These are phyloP conservation scores for Peromyscus eremicus DNA, from an alignment of 2,797 vertebrate genomes.

Conservation along the genomic window DNA sequence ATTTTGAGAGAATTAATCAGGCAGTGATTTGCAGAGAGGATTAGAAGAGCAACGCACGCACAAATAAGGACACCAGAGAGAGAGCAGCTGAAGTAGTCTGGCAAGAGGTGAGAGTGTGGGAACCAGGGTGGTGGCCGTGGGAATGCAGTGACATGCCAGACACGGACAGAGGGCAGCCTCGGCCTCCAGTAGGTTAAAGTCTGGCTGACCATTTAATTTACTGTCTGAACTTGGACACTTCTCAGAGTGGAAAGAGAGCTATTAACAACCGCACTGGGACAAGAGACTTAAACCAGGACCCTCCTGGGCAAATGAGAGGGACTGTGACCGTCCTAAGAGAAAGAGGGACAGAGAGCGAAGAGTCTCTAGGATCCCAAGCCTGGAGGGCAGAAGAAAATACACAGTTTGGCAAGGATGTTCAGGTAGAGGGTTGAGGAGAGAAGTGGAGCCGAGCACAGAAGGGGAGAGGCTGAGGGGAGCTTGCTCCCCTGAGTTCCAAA, in stretches of 20 bases:
- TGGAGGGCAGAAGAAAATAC: neutral
- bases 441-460: neutral
- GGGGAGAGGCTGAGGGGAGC: neutral
- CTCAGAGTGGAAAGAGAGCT: conserved; percentile 3
- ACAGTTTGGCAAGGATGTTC: neutral
- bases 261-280: neutral
- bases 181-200: neutral
- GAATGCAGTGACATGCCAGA: neutral
- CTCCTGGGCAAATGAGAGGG: neutral
- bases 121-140: neutral
- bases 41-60: neutral
- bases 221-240: neutral
- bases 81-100: neutral
- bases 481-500: neutral
- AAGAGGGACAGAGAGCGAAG: neutral
- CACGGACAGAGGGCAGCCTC: neutral
- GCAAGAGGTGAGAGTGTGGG: neutral
- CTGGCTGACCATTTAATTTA: conserved; percentile 47
- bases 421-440: neutral
- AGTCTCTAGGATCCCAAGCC: neutral
- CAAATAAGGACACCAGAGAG: neutral
- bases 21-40: neutral
- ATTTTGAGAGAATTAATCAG: conserved; percentile 40
- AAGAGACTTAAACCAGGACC: neutral
- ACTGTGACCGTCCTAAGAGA: neutral